Evolutionary conservation across 2,888 invertebrate species (phyloP).

Genomic region (Macrosiphum euphorbiae): DNA sequence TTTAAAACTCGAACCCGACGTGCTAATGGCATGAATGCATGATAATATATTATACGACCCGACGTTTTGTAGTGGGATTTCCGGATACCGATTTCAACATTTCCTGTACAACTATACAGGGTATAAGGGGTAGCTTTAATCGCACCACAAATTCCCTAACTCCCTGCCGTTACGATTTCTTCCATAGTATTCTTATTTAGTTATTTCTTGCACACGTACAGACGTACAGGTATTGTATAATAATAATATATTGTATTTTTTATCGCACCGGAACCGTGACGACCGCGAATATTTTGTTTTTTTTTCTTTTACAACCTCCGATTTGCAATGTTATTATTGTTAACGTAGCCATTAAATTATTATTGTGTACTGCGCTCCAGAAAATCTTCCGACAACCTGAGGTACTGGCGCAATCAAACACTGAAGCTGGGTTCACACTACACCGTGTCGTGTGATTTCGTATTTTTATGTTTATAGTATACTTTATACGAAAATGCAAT

Average conservation of each 20-base stretch:
- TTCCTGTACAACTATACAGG: background rate
- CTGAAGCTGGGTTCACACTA: no score
- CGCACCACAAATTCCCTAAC: background rate
- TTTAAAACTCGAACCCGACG: background rate
- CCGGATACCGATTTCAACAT: background rate
- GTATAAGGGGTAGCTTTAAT: background rate
- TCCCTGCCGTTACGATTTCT: background rate
- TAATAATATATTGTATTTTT: background rate
- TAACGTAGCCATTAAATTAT: background rate
- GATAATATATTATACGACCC: background rate
- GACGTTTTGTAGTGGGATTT: background rate
- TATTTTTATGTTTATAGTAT: no score
- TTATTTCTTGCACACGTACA: background rate
- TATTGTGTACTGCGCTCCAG: background rate
- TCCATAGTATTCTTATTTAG: background rate
- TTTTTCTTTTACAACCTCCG: background rate
- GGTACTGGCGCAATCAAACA: background rate
- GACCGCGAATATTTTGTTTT: background rate
- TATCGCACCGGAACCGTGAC: background rate
- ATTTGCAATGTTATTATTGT: background rate
- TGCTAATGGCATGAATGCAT: conserved; percentile 7
- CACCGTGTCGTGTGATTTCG: no score
- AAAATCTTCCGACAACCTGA: background rate
- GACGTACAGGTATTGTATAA: background rate
- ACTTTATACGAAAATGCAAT: no score